These are phyloP conservation scores for Sinocyclocheilus rhinocerous DNA, from an alignment of 2,113 vertebrate genomes.

Conservation along the genomic window DNA sequence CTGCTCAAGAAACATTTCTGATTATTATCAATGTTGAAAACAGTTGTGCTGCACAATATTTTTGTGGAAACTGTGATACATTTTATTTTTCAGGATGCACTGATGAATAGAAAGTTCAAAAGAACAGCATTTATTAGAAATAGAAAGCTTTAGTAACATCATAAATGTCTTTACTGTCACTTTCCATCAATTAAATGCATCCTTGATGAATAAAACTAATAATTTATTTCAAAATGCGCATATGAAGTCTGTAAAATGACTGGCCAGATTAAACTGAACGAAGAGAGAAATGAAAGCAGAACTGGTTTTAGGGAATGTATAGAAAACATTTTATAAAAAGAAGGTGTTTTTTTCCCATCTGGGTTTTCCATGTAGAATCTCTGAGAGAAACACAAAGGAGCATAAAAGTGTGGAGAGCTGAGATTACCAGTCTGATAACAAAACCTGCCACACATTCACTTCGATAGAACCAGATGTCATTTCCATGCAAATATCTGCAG, in stretches of 20 bases:
- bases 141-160: neutral
- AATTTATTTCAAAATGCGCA: neutral
- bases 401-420: too few relatives aligned
- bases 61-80: neutral
- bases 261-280: neutral
- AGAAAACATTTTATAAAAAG: neutral
- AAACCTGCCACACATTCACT: slow-evolving; percentile 58
- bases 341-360: neutral
- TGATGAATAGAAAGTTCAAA: too few relatives aligned
- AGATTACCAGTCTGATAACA: slow-evolving; percentile 70
- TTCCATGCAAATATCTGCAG: slow-evolving; percentile 74
- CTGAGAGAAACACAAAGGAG: too few relatives aligned
- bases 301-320: neutral
- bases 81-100: neutral
- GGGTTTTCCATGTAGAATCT: neutral
- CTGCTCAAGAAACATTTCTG: neutral
- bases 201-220: neutral
- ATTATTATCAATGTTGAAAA: neutral
- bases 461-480: slow-evolving; percentile 68
- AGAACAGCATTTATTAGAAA: neutral
- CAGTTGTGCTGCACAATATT: neutral
- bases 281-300: neutral
- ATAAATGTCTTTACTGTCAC: neutral
- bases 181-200: neutral
- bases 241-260: neutral